Evolutionary conservation across 2,888 invertebrate genomes (phyloP), one percentile per base, ranked within the genome.

Genomic region (Drosophila vallismaia): DNA sequence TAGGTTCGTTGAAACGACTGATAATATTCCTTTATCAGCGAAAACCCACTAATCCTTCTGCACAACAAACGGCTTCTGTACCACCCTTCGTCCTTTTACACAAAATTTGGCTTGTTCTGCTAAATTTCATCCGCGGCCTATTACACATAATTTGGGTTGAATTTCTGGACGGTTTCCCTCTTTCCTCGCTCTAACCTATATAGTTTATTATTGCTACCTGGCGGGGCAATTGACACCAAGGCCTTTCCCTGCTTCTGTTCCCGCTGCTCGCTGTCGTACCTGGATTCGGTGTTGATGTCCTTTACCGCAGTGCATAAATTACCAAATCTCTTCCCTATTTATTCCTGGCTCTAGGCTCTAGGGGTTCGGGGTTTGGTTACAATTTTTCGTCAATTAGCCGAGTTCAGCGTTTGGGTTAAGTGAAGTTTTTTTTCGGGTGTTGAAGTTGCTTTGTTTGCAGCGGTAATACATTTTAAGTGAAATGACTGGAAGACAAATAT

Each of bases 341-440:
- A 40, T 68, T 42, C 36, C 28, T 28, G 28, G 44, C 19, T 46
- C 31, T 31, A 7, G 44, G 19, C 14, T 40, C 14, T 40, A 40
- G 59, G 29, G 54, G 54, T 45, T 33, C 36, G 36, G 36, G 74
- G 56, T 79, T 53, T 52, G 42, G 63, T 75, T 79, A 77, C 50
- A 64, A 71, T 76, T 82, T 85, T 79, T 73, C 63, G 77, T 75
- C 68, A 86, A 86, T 86, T 86, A 79, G 71, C 69, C 58, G 73
- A 64, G 79, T 79, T 82, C 74, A 76, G 36, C 48, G 76, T 82
- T 79, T 69, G 68, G 71, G 86, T 86, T 79, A 79, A 76, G 71
- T 68, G 53, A 63, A 58, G 71, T 67, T 81, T 8, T 40, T 40
- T 63, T 38, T 46, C 24, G 29, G 33, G 38, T 26, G 64, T 28